A percentile compares a stretch with the other conserved stretches of the same genome.
Evolutionary conservation across 1,140 invertebrate species (phyloP).

Genomic region (Polypedilum pembai): DNA sequence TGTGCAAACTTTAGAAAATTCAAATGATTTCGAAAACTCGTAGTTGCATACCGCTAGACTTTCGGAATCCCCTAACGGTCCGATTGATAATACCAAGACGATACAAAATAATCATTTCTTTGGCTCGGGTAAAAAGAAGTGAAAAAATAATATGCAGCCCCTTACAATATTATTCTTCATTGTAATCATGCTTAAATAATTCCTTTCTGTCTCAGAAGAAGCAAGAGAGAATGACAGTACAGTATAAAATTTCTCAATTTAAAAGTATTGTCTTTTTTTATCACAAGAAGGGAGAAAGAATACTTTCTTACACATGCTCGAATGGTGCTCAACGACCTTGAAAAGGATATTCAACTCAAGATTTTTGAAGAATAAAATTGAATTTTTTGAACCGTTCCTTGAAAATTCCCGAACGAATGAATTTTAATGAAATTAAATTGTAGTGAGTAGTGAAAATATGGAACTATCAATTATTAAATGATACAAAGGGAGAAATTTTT

Average conservation of each 20-base stretch:
- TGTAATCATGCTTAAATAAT: neutral
- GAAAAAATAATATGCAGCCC: too few relatives aligned
- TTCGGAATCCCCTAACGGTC: too few relatives aligned
- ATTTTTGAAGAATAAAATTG: neutral
- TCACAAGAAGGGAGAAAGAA: neutral
- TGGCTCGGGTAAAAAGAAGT: too few relatives aligned
- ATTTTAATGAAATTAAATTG: neutral
- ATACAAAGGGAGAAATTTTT: neutral
- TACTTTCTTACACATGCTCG: neutral
- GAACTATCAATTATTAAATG: neutral
- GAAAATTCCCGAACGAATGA: neutral
- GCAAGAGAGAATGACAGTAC: too few relatives aligned
- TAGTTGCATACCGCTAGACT: too few relatives aligned
- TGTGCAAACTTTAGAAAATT: too few relatives aligned
- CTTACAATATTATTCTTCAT: too few relatives aligned
- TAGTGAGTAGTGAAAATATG: neutral
- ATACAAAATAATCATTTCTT: too few relatives aligned
- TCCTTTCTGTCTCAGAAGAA: neutral
- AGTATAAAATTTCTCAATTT: too few relatives aligned
- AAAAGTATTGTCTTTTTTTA: neutral
- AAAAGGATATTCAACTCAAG: constrained; percentile 20
- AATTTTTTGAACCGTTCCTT: constrained; percentile 14
- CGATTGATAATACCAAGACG: too few relatives aligned
- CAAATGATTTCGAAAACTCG: too few relatives aligned
- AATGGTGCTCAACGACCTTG: neutral